Evolutionary conservation across 2,888 invertebrate genomes (phyloP), one percentile per base, ranked within the genome.

Genomic region (Bhutanitis thaidina): DNA sequence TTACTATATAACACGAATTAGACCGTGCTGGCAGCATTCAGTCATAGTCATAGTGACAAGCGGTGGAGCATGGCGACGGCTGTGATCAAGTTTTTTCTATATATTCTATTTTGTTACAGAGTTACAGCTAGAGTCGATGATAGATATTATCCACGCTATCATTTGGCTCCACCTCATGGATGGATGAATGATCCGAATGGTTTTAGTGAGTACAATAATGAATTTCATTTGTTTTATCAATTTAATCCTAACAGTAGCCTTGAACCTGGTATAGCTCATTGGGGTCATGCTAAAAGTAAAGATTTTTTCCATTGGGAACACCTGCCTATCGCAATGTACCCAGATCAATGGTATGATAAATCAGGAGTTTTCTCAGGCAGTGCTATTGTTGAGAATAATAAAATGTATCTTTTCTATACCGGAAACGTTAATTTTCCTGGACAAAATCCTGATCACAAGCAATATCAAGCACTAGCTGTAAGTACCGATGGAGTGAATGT

Each of bases 181-280:
- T 91, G 91, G 91, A 87, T 90, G 74, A 91, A 91, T 59, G 91
- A 91, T 49, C 91, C 91, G 0, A 91, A 91, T 49, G 91, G 91
- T 4, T 84, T 91, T 53, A 73, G 84, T 45, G 54, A 68, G 35
- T 86, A 64, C 54, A 60, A 73, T 4, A 66, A 71, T 1, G 71
- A 76, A 14, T 91, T 84, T 54, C 91, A 91, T 56, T 60, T 90
- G 3, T 91, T 89, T 55, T 91, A 84, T 58, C 91, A 91, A 61
- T 76, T 79, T 58, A 85, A 91, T 53, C 91, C 91, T 0, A 43
- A 73, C 1, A 73, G 70, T 27, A 79, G 83, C 38, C 58, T 61
- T 1, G 70, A 57, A 1, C 71, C 86, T 0, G 78, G 83, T 1
- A 69, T 67, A 13, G 88, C 84, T 34, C 79, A 86, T 53, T 91